Evolutionary conservation across 2,888 invertebrate genomes (phyloP), one percentile per base, ranked within the genome.

Genomic region (Neria commutata): DNA sequence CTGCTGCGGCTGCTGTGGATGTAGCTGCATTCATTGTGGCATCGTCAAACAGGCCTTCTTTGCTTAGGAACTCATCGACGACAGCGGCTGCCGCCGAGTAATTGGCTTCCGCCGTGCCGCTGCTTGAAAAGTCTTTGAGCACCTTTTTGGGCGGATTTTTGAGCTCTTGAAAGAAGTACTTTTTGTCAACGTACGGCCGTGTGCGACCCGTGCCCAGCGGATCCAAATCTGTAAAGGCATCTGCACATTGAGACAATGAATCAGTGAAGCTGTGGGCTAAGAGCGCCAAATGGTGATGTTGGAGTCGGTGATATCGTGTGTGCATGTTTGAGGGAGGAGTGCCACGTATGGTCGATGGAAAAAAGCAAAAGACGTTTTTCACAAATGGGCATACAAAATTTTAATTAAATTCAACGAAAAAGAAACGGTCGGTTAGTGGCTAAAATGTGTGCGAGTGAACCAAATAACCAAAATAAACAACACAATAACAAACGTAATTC

Each of bases 131-230:
- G 83, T 95, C 95, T 84, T 94, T 94, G 73, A 95, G 87, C 65
- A 92, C 91, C 84, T 93, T 94, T 85, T 94, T 94, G 72, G 94
- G 94, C 70, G 95, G 95, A 84, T 95, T 94, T 85, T 95, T 95
- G 77, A 95, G 86, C 83, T 95, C 94, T 85, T 94, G 93, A 86
- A 95, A 95, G 86, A 95, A 95, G 84, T 94, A 92, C 86, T 95
- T 95, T 85, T 94, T 94, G 86, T 95, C 95, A 78, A 95, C 89
- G 85, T 94, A 95, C 65, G 95, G 95, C 83, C 91, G 92, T 83
- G 90, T 92, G 83, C 91, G 88, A 77, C 94, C 94, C 72, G 93
- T 94, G 78, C 95, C 95, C 79, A 95, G 85, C 62, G 95, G 95
- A 86, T 95, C 95, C 83, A 95, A 85, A 81, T 95, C 95, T 68